Evolutionary conservation across 2,113 vertebrate genomes (phyloP).

Genomic region (Leucoraja erinaceus): DNA sequence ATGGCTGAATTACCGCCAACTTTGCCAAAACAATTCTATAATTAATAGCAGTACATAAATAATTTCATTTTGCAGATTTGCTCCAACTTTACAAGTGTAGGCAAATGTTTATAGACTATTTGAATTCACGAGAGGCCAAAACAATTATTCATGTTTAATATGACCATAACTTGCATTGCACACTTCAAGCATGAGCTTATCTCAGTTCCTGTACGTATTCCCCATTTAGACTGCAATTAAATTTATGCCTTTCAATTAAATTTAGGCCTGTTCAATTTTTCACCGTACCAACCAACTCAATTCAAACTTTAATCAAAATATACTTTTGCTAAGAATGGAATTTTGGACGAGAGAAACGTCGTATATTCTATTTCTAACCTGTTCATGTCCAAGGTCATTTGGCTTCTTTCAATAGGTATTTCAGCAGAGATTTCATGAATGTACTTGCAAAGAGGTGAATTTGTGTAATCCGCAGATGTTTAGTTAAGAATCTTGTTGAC

Average conservation of each 20-base stretch:
- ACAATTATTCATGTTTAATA: not conserved
- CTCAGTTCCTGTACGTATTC: not conserved
- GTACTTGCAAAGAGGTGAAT: not conserved
- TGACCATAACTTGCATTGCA: not conserved
- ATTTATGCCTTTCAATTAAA: not conserved
- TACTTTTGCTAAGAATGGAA: no score
- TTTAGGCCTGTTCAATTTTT: not conserved
- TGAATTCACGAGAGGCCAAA: not conserved
- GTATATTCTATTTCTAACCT: not conserved
- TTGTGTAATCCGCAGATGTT: not conserved
- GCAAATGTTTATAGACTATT: not conserved
- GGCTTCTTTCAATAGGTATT: not conserved
- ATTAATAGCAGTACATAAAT: no score
- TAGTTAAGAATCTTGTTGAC: no score
- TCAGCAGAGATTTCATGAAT: no score
- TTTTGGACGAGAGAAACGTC: not conserved
- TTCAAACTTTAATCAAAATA: not conserved
- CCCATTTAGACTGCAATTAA: not conserved
- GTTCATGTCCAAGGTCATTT: not conserved
- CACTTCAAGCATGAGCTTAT: not conserved
- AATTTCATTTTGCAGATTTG: not conserved
- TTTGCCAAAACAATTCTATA: no score
- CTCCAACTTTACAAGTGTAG: not conserved
- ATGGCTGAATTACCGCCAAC: no score
- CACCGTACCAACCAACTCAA: not conserved